Base-by-base conservation (phyloP, 2,888 invertebrate species). In the Drosophila antonietae region DNA sequence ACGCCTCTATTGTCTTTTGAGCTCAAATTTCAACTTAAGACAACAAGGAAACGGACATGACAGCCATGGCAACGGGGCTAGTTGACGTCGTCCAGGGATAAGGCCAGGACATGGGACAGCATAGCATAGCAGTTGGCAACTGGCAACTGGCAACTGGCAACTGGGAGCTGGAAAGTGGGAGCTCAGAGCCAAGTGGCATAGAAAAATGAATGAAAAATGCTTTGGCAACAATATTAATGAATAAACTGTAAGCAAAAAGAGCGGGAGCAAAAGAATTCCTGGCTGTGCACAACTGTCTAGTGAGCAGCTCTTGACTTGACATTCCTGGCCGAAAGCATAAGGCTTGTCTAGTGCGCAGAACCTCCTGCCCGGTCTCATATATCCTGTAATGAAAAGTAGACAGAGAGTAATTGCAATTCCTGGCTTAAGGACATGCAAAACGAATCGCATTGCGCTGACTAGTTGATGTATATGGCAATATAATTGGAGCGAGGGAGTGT, bases 21-120 rank as follows among this genome's bases (percentile, higher is more conserved):
- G 88, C 91, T 90, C 88, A 88, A 90, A 88, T 90, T 90, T 89
- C 91, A 81, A 80, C 90, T 90, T 88, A 90, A 90, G 90, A 82
- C 89, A 88, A 87, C 81, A 74, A 75, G 72, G 69, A 73, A 76
- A 76, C 75, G 86, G 78, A 86, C 90, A 75, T 83, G 90, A 90
- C 88, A 86, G 76, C 57, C 75, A 75, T 80, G 78, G 68, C 76
- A 80, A 78, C 80, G 75, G 64, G 61, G 64, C 65, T 65, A 78
- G 75, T 62, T 71, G 73, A 69, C 68, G 70, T 60, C 72, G 75
- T 75, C 81, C 84, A 81, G 72, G 73, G 66, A 87, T 81, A 89
- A 73, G 28, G 51, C 73, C 52, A 59, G 78, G 61, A 78, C 68
- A 66, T 49, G 55, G 67, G 62, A 68, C 68, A 81, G 77, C 74